Evolutionary conservation across 2,888 invertebrate species (phyloP).

Genomic region (Marasmarcha lunaedactyla): DNA sequence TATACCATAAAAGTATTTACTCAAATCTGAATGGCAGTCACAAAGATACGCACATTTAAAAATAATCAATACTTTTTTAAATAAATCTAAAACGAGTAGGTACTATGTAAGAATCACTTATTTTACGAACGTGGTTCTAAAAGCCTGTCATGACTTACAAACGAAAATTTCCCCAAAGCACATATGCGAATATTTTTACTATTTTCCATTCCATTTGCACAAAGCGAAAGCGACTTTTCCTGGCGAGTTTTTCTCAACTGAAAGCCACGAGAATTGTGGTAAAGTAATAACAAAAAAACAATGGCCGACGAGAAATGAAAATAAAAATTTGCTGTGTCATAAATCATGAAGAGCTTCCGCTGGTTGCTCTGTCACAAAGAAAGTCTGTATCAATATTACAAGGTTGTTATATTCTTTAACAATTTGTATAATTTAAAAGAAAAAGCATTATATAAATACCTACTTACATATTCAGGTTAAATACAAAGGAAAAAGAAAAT

Average conservation of each 20-base stretch:
- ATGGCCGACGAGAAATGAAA: constrained; percentile 58
- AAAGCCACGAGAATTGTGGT: constrained; percentile 56
- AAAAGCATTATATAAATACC: constrained; percentile 20
- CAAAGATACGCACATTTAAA: too few relatives aligned
- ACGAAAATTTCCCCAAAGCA: constrained; percentile 40
- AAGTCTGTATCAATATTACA: constrained; percentile 39
- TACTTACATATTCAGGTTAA: constrained; percentile 10
- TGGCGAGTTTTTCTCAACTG: constrained; percentile 50
- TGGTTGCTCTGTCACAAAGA: constrained; percentile 55
- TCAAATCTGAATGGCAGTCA: too few relatives aligned
- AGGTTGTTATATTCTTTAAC: too few relatives aligned
- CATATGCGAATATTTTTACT: constrained; percentile 53
- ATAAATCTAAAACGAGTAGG: too few relatives aligned
- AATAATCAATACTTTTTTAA: too few relatives aligned
- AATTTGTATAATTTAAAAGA: too few relatives aligned
- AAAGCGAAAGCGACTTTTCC: constrained; percentile 61
- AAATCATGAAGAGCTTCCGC: constrained; percentile 64
- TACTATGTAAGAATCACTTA: too few relatives aligned
- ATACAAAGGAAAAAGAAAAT: too few relatives aligned
- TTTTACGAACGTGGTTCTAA: not conserved
- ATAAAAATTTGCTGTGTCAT: constrained; percentile 67
- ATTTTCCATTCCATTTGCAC: constrained; percentile 55
- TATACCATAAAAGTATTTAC: too few relatives aligned
- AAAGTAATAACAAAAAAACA: constrained; percentile 56
- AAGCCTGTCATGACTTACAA: constrained; percentile 24